A percentile compares a stretch with the other conserved stretches of the same genome.
phyloP scores from a whole-genome alignment of 2,113 vertebrate species.

The Physeter macrocephalus region DNA sequence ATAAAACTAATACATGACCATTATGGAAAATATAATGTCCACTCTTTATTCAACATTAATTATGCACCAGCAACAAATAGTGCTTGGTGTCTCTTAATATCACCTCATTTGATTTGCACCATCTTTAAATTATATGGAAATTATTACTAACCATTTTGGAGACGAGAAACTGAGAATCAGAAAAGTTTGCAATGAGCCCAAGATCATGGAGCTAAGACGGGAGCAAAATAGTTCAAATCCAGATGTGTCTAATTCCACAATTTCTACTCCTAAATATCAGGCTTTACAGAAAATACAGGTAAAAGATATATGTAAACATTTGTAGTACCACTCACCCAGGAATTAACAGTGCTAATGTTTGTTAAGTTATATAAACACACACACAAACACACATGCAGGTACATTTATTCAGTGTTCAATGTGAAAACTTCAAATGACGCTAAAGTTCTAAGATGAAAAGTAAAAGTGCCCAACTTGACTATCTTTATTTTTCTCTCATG shows the following conservation, averaged over 20 bases:
- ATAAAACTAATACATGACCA: neutral
- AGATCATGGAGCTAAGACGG: neutral
- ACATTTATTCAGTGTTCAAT: neutral
- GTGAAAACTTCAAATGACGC: neutral
- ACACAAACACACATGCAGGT: too few relatives aligned
- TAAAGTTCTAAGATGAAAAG: neutral
- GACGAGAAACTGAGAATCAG: neutral
- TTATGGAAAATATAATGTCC: neutral
- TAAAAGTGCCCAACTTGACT: neutral
- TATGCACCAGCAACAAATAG: neutral
- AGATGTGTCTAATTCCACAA: neutral
- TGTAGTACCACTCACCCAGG: neutral
- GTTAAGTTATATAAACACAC: neutral
- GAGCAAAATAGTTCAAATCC: neutral
- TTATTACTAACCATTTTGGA: neutral
- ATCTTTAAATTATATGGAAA: neutral
- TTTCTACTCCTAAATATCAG: neutral
- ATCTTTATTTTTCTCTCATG: neutral
- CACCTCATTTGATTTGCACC: neutral
- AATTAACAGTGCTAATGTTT: neutral
- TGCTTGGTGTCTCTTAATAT: neutral
- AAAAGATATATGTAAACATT: neutral
- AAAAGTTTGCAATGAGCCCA: neutral
- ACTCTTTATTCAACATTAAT: neutral
- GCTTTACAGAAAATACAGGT: neutral